These are phyloP conservation scores for Argopecten irradians DNA, from an alignment of 1,140 invertebrate species.

Conservation along the genomic window DNA sequence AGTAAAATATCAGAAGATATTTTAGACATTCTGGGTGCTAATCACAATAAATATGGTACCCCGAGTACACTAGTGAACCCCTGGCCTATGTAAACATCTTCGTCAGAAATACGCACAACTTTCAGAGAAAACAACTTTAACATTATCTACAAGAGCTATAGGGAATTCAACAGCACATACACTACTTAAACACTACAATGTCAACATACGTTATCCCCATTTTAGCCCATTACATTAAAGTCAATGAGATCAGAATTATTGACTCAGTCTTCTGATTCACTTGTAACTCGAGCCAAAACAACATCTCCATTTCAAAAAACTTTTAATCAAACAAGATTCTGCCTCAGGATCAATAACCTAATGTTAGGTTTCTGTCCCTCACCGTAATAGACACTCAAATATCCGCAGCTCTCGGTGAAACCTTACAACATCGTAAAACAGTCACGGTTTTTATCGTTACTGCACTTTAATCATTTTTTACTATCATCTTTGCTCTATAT, in stretches of 20 bases:
- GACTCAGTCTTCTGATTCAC: not conserved
- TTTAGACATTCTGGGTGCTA: no score
- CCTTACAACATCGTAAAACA: not conserved
- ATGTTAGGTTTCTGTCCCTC: not conserved
- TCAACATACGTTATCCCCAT: not conserved
- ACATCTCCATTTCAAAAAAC: not conserved
- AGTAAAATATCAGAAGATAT: not conserved
- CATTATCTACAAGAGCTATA: not conserved
- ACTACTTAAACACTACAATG: not conserved
- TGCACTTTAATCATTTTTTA: no score
- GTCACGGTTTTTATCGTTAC: not conserved
- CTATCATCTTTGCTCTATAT: not conserved
- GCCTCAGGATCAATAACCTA: not conserved
- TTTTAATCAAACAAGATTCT: not conserved
- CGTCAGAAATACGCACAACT: not conserved
- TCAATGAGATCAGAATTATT: not conserved
- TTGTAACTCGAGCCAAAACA: not conserved
- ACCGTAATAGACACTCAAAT: not conserved
- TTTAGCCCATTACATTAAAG: not conserved
- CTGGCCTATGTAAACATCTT: not conserved
- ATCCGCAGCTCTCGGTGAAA: not conserved
- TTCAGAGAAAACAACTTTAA: not conserved
- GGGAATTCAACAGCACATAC: not conserved
- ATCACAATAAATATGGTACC: not conserved
- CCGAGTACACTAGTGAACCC: not conserved